These are phyloP conservation scores for Mareca penelope DNA, from an alignment of 2,797 vertebrate genomes.

Conservation along the genomic window DNA sequence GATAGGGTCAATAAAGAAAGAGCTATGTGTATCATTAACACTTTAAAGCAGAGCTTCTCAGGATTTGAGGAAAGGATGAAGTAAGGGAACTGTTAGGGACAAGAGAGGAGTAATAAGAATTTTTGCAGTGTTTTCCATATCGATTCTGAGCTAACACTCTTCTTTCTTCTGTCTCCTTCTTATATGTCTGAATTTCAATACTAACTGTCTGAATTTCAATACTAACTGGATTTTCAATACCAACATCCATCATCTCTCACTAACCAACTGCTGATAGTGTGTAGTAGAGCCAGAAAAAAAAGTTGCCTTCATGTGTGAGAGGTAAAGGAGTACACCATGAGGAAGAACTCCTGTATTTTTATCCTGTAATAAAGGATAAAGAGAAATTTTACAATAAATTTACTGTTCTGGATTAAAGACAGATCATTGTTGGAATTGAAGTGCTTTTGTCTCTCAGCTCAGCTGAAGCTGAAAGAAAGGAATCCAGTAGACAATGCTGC, in stretches of 20 bases:
- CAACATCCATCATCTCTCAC: background rate
- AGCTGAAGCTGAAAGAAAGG: background rate
- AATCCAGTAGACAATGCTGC: background rate
- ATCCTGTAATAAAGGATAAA: background rate
- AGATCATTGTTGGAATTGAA: slow-evolving; percentile 26
- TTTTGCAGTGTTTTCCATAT: background rate
- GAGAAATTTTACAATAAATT: background rate
- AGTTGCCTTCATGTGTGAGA: background rate
- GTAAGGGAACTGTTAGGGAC: background rate
- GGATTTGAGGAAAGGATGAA: background rate
- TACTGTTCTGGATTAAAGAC: background rate
- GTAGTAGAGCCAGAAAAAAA: background rate
- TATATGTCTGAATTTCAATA: background rate
- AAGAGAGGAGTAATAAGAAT: background rate
- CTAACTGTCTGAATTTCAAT: background rate
- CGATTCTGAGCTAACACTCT: background rate
- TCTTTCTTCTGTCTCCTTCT: background rate
- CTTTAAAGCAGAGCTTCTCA: background rate
- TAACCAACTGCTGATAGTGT: background rate
- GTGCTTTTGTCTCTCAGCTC: background rate
- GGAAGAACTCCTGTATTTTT: background rate
- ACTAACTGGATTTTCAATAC: background rate
- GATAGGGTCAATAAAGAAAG: background rate
- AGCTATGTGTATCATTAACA: background rate
- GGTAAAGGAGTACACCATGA: background rate